phyloP scores from a whole-genome alignment of 53 echinoderm and acorn worm species.

The Pentamera pediparva region DNA sequence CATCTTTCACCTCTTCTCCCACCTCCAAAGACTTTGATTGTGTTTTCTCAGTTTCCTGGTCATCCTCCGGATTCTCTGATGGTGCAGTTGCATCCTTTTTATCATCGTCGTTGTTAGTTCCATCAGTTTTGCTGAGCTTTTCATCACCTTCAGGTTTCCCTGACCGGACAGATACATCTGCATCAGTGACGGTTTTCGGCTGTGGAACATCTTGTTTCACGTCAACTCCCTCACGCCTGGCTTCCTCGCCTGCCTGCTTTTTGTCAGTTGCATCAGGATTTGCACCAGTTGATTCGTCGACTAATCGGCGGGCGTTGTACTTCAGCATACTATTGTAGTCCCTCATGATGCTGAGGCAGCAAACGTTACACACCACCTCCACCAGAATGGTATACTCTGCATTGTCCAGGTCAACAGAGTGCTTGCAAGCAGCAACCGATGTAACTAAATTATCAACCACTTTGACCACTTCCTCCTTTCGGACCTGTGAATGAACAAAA shows the following conservation, averaged over 20 bases:
- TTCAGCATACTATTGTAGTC: constrained; percentile 65
- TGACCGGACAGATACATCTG: no score
- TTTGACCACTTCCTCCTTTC: constrained; percentile 1
- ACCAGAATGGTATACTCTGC: constrained; percentile 65
- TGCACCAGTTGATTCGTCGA: constrained; percentile 10
- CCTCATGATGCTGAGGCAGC: constrained; percentile 74
- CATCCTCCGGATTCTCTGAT: not conserved
- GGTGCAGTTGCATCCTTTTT: not conserved
- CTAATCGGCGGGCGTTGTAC: constrained; percentile 77
- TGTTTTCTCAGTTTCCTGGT: not conserved
- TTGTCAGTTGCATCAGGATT: not conserved
- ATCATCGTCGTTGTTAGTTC: not conserved
- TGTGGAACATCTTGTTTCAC: no score
- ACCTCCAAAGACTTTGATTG: not conserved
- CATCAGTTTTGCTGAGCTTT: no score
- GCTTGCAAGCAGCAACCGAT: constrained; percentile 37
- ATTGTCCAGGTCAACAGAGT: constrained; percentile 67
- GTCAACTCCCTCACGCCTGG: no score
- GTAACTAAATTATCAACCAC: constrained; percentile 35
- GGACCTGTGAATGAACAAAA: not conserved
- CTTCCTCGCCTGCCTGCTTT: not conserved
- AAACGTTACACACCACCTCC: constrained; percentile 68
- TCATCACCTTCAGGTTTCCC: not conserved
- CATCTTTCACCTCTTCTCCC: not conserved
- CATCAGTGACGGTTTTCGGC: no score